These are phyloP conservation scores for rabbit (Oryctolagus cuniculus) DNA, from an alignment of 2,113 vertebrate species.

Conservation along the genomic window mOryCun1.1 NC_091450.1:32764501-32765000, in stretches of 20 bases:
- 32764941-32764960: too few species aligned
- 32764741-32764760: neutral
- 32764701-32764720: neutral
- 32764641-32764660: neutral
- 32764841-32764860: neutral
- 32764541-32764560: neutral
- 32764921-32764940: too few species aligned
- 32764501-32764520: too few species aligned
- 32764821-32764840: neutral
- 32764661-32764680: neutral
- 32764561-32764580: neutral
- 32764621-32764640: neutral
- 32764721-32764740: neutral
- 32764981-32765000: too few species aligned
- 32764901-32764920: too few species aligned
- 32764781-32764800: neutral
- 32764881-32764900: too few species aligned
- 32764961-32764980: too few species aligned
- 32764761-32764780: neutral
- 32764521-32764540: neutral
- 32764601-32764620: neutral
- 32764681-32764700: neutral
- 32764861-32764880: neutral
- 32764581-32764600: slow-evolving; percentile 34
- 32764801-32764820: neutral